Conservation (phyloP, 2,888 invertebrate genomes). For the Tipula helvola region DNA sequence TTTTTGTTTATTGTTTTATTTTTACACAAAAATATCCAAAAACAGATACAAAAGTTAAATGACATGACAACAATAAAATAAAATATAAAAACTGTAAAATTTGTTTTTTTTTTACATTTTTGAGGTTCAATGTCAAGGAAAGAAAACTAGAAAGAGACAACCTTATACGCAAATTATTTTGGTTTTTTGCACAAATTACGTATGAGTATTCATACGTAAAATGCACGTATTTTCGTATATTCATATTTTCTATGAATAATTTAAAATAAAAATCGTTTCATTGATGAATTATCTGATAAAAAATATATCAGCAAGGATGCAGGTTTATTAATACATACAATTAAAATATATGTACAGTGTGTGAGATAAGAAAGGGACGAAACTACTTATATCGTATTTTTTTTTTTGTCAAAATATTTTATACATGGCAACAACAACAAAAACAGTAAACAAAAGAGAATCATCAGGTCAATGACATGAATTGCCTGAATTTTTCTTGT, state of each 20-base stretch:
- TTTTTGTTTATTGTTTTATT: not conserved
- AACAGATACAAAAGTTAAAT: slow-evolving; percentile 4
- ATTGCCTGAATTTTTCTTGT: not conserved
- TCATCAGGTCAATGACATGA: not conserved
- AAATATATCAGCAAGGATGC: not conserved
- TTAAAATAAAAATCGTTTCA: not conserved
- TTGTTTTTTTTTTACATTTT: not conserved
- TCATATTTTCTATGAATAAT: not conserved
- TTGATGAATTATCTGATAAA: not conserved
- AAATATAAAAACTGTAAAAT: not conserved
- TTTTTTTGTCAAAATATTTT: not conserved
- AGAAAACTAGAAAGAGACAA: not conserved
- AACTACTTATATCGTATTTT: not conserved
- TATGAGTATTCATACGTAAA: not conserved
- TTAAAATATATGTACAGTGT: too few relatives aligned
- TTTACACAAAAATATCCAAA: not conserved
- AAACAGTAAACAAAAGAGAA: not conserved
- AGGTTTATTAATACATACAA: not conserved
- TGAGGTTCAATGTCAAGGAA: slow-evolving; percentile 4
- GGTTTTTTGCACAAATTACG: not conserved
- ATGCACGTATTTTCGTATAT: not conserved
- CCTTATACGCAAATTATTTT: not conserved
- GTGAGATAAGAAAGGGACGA: not conserved
- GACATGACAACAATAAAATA: not conserved
- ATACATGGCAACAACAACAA: not conserved